Percentiles rank a stretch among this genome's conserved stretches.
Evolutionary conservation across 2,888 invertebrate genomes (phyloP).

Genomic region (Aricia artaxerxes): DNA sequence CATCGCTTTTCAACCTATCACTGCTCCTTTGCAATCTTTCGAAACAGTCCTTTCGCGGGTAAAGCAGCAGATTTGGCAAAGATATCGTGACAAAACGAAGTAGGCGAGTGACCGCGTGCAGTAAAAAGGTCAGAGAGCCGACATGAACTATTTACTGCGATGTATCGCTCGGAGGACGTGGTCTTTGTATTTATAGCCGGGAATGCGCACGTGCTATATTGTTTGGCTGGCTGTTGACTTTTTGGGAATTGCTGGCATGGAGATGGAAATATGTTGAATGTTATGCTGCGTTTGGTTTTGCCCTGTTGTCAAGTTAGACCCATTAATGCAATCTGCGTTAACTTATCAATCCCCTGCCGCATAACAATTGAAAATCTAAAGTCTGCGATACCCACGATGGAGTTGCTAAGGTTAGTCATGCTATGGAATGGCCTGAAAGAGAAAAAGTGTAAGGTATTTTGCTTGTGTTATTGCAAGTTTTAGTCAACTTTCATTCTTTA

Average conservation of each 20-base stretch:
- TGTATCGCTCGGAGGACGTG: conserved; percentile 1
- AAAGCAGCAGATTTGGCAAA: background rate
- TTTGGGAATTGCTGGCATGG: background rate
- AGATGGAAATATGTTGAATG: background rate
- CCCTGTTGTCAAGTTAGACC: background rate
- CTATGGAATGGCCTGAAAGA: no score
- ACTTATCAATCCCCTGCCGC: no score
- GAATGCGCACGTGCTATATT: background rate
- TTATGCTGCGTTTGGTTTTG: background rate
- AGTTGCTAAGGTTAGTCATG: no score
- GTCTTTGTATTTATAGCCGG: conserved; percentile 1
- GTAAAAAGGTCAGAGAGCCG: conserved; percentile 63
- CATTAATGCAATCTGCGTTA: no score
- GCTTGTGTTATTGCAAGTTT: no score
- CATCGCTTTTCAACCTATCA: no score
- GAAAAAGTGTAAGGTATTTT: no score
- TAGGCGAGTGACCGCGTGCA: conserved; percentile 38
- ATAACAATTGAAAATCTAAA: no score
- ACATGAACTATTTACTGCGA: conserved; percentile 41
- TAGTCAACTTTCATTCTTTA: no score
- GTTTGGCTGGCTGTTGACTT: background rate
- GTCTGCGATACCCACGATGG: no score
- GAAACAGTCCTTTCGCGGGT: background rate
- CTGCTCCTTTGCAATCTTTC: no score
- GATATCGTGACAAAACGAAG: background rate